Percentiles rank a stretch among this genome's conserved stretches.
Conservation (phyloP, 2,888 invertebrate species). For the Colostygia pectinataria region DNA sequence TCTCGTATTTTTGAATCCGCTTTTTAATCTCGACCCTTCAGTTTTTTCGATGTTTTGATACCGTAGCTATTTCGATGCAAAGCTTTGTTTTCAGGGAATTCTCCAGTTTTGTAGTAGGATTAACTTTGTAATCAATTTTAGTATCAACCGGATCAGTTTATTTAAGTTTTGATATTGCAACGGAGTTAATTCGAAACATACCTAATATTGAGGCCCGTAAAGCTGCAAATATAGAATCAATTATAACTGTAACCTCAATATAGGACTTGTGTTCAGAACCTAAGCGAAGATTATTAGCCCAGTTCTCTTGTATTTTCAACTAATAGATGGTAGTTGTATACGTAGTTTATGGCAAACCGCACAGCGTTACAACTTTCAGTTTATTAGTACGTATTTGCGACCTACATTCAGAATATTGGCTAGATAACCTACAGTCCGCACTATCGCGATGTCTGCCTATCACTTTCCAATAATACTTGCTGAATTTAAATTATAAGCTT, state of each 20-base stretch:
- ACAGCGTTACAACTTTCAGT: constrained; percentile 23
- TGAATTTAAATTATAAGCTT: constrained; percentile 21
- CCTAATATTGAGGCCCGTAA: not conserved
- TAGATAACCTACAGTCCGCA: constrained; percentile 34
- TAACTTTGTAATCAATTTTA: constrained; percentile 1
- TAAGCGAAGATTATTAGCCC: constrained; percentile 4
- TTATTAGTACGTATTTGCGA: constrained; percentile 30
- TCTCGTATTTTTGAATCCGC: constrained; percentile 50
- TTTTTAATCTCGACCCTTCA: constrained; percentile 40
- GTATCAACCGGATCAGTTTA: not conserved
- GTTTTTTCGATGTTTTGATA: constrained; percentile 31
- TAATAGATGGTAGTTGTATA: constrained; percentile 10
- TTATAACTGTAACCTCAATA: not conserved
- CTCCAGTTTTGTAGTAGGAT: constrained; percentile 5
- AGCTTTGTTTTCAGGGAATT: constrained; percentile 15
- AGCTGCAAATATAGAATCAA: not conserved
- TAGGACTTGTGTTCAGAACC: constrained; percentile 8
- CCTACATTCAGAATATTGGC: constrained; percentile 30
- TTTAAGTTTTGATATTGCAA: not conserved
- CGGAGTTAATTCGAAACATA: not conserved
- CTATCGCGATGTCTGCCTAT: constrained; percentile 33
- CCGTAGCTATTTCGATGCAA: constrained; percentile 14
- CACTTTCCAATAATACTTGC: constrained; percentile 33
- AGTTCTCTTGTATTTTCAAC: constrained; percentile 17
- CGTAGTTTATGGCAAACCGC: constrained; percentile 12